Percentiles rank a stretch among this genome's conserved stretches.
phyloP scores from a whole-genome alignment of 2,888 invertebrate species.

The Pseudococcus longispinus region DNA sequence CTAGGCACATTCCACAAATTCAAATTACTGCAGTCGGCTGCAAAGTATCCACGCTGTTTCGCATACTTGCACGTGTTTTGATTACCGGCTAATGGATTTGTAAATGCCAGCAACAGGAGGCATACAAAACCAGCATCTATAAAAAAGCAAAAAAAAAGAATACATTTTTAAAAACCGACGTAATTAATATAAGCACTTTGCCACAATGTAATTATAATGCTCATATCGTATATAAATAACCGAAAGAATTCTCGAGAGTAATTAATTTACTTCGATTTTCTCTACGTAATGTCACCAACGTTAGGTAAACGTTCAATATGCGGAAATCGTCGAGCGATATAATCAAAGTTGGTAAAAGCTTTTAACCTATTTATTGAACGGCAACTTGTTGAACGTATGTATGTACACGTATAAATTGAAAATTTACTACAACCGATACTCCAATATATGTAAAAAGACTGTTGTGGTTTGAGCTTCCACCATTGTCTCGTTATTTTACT shows the following conservation, averaged over 20 bases:
- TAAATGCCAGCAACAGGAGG: slow-evolving; percentile 17
- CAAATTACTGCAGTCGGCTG: slow-evolving; percentile 5
- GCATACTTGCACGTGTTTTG: not conserved
- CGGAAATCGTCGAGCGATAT: slow-evolving; percentile 20
- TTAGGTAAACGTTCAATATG: not conserved
- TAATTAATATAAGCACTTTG: too few species aligned
- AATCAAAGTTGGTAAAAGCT: slow-evolving; percentile 20
- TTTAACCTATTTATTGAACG: slow-evolving; percentile 6
- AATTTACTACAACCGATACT: not conserved
- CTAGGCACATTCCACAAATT: not conserved
- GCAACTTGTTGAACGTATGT: not conserved
- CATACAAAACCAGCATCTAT: slow-evolving; percentile 1
- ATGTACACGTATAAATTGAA: not conserved
- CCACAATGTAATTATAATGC: not conserved
- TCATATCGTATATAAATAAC: not conserved
- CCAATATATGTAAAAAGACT: not conserved
- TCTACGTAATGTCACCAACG: not conserved
- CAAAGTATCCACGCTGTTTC: not conserved
- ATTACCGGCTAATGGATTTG: not conserved
- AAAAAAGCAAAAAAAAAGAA: not conserved
- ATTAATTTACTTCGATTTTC: not conserved
- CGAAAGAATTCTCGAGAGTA: not conserved
- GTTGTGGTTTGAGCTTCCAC: not conserved
- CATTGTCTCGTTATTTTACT: not conserved
- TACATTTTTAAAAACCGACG: not conserved